These are phyloP conservation scores for Caenorhabditis sp. DNA, from an alignment of 2,888 invertebrate species.

Conservation along the genomic window DNA sequence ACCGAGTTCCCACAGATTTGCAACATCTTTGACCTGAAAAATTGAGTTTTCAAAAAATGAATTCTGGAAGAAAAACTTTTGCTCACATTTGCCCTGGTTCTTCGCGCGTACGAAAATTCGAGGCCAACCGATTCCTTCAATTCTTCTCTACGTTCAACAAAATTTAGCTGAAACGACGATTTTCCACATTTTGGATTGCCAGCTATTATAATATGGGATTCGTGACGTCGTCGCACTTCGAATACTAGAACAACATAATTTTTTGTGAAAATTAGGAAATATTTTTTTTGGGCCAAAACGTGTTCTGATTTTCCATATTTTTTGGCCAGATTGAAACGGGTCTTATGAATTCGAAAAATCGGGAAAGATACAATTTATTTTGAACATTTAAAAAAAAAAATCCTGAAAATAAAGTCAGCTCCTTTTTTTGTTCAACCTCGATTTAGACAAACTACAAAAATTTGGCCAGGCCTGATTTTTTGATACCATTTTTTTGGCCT, in stretches of 20 bases:
- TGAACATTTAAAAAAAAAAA: not conserved
- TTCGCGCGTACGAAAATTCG: conserved; percentile 85
- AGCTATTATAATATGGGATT: conserved; percentile 44
- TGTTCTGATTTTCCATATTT: too few species aligned
- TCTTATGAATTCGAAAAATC: too few species aligned
- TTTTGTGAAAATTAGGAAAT: too few species aligned
- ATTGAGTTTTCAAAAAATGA: too few species aligned
- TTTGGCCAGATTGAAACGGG: too few species aligned
- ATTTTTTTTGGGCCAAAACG: too few species aligned
- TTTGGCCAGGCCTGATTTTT: too few species aligned
- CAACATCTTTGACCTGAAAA: conserved; percentile 77
- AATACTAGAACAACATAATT: conserved; percentile 24
- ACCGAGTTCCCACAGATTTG: conserved; percentile 87
- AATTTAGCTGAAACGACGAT: conserved; percentile 80
- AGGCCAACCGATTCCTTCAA: conserved; percentile 83
- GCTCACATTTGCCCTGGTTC: conserved; percentile 72
- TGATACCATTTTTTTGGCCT: too few species aligned
- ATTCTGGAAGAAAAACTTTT: too few species aligned
- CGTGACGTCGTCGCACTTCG: conserved; percentile 39
- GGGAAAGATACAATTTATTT: not conserved
- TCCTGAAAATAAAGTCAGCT: not conserved
- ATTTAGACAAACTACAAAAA: too few species aligned
- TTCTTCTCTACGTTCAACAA: conserved; percentile 80
- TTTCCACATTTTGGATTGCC: conserved; percentile 76
- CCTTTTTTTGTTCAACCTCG: not conserved